Evolutionary conservation across 2,797 vertebrate genomes (phyloP).

Genomic region (Chelonia mydas): DNA sequence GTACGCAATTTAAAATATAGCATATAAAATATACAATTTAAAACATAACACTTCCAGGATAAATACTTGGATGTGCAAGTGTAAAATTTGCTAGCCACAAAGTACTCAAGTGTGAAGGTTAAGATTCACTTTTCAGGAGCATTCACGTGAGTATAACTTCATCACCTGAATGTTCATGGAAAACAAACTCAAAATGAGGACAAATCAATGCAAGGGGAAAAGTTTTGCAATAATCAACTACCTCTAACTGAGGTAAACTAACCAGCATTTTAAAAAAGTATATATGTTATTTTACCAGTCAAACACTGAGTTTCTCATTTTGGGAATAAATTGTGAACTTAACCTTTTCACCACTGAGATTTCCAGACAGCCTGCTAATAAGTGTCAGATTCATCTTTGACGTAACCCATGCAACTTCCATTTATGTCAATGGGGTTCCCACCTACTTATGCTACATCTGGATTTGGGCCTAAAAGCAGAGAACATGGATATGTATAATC

Average conservation of each 20-base stretch:
- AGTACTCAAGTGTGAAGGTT: rapidly evolving
- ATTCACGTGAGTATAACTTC: rapidly evolving
- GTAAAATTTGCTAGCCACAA: rapidly evolving
- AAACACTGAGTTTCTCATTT: rapidly evolving
- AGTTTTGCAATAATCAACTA: rapidly evolving
- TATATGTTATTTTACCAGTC: rapidly evolving
- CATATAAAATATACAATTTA: background rate
- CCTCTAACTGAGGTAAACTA: rapidly evolving
- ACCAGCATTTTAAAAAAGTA: background rate
- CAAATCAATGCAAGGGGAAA: rapidly evolving
- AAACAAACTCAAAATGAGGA: background rate
- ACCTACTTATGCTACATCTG: background rate
- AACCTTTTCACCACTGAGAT: background rate
- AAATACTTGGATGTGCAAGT: background rate
- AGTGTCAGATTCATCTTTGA: background rate
- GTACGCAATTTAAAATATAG: background rate
- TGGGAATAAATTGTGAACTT: background rate
- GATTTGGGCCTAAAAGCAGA: rapidly evolving
- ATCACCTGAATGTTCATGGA: rapidly evolving
- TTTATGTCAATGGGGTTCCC: background rate
- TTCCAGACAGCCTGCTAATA: background rate
- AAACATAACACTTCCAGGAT: background rate
- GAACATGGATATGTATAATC: background rate
- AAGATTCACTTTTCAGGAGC: rapidly evolving
- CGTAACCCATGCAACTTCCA: rapidly evolving